A percentile compares a stretch with the other conserved stretches of the same genome.
Conservation (phyloP, 2,797 vertebrate genomes). For the Sebastes vulpes region DNA sequence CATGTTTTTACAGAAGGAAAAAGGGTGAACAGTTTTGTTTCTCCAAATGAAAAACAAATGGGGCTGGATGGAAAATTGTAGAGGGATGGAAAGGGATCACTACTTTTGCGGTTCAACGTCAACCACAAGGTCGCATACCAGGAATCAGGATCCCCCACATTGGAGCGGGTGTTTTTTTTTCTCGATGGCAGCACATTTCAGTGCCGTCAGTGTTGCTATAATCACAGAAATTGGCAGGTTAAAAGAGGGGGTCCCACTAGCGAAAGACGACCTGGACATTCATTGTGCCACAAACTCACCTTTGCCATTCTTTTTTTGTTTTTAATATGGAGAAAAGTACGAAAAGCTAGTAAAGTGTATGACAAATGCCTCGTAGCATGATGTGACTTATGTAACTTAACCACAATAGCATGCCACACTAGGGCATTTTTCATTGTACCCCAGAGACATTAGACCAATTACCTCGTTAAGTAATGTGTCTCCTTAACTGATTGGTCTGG, state of each 20-base stretch:
- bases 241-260: slow-evolving; percentile 38
- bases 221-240: slow-evolving; percentile 62
- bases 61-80: slow-evolving; percentile 77
- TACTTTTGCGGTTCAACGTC: slow-evolving; percentile 76
- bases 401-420: slow-evolving; percentile 59
- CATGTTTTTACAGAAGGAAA: slow-evolving; percentile 80
- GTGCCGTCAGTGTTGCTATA: slow-evolving; percentile 52
- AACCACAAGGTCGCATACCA: slow-evolving; percentile 82
- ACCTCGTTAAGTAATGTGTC: slow-evolving; percentile 78
- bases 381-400: slow-evolving; percentile 53
- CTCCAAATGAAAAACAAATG: slow-evolving; percentile 83
- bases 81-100: slow-evolving; percentile 73
- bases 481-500: slow-evolving; percentile 73
- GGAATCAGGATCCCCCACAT: slow-evolving; percentile 75
- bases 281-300: slow-evolving; percentile 25
- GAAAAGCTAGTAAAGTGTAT: slow-evolving; percentile 11
- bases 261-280: slow-evolving; percentile 26
- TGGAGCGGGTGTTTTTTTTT: slow-evolving; percentile 50
- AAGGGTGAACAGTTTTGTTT: slow-evolving; percentile 78
- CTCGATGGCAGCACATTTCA: slow-evolving; percentile 62
- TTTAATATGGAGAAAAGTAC: slow-evolving; percentile 1
- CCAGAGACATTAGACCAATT: slow-evolving; percentile 78
- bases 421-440: slow-evolving; percentile 71
- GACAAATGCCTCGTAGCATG: slow-evolving; percentile 47
- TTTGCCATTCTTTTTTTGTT: slow-evolving; percentile 5